Base-by-base conservation (phyloP, 2,888 invertebrate genomes). In the Molorchus minor region DNA sequence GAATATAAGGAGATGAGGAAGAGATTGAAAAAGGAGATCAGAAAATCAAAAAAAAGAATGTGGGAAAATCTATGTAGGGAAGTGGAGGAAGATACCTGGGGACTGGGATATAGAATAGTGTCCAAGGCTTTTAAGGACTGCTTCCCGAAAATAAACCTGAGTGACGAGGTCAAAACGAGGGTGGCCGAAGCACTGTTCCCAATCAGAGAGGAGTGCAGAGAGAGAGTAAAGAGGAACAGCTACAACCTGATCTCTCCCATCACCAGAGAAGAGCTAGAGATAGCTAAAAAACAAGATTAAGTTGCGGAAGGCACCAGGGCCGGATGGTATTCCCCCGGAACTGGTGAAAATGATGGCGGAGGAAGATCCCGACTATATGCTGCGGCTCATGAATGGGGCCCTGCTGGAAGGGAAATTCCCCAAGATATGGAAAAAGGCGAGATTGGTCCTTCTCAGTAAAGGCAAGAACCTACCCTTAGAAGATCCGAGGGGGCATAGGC, bases 31-130 rank as follows among this genome's bases (percentile, higher is more conserved):
- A 36, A 10, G 5, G 8, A 2, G n/a, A 56, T 47, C 2, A 40
- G 30, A 1, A 19, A 29, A 19, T 47, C 41, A 2, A 56, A 56
- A 38, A 13, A 13, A 33, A 13, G 13, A 16, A 16, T 30, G 7
- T 58, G 51, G 45, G 52, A 45, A 10, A 46, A 56, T 8, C 12
- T 63, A 3, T 25, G 51, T 36, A 30, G 55, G 0, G 59, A 61
- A 10, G 38, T 63, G 5, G 65, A 61, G 8, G 15, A 41, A 2
- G 62, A 64, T 16, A 21, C 52, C 1, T 65, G 62, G 46, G 61
- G 52, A 8, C 45, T 53, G 3, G 60, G 56, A 15, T 68, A 64
- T 38, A 64, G 52, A 56, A 49, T 65, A 16, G 56, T 60, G 2
- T 52, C 25, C 21, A 56, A 41, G 3, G 20, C 41, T 10, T n/a